Base-by-base conservation (phyloP, 1,140 invertebrate genomes). In the Euborellia annulipes region DNA sequence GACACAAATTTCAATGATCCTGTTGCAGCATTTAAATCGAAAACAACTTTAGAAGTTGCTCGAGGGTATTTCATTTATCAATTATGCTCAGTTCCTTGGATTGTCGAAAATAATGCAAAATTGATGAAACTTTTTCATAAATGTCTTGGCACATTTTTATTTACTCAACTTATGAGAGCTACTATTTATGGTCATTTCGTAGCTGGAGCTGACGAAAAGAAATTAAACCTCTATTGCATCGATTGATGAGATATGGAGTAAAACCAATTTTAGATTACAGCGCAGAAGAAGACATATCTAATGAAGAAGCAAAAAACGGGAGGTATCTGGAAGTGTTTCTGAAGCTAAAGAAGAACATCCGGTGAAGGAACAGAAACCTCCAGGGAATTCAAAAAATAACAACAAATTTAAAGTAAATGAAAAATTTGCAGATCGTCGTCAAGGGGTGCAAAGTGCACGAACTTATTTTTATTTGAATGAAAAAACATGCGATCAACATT, bases 131-230 rank as follows among this genome's bases (percentile, higher is more conserved):
- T 85, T 11, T 68, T 76, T 9, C 77, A 83, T 50, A 67, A 68
- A 50, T 42, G 95, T 14, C 60, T 98, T 27, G 94, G 95, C 2
- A 77, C 88, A 54, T 72, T 61, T 47, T 59, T 98, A 7, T 98
- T 98, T 65, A 75, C 78, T 14, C 54, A 65, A n/a, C 50, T 94
- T 30, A 95, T 98, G 87, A 92, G 91, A 63, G 67, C 73, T 2
- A 93, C 93, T 16, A 95, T 98, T 68, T 99, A 97, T 63, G 94
- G 94, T 9, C 95, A 98, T 64, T 99, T 99, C 68, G 94, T 99
- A 20, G 92, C 90, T 36, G 92, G 92, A 16, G 87, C 94, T 64
- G 83, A 92, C 63, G 85, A 88, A 59, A 78, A 56, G 80, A 78
- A 57, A 93, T 94, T 56, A 76, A 79, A 48, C 90, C 92, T 9